A percentile compares a stretch with the other conserved stretches of the same genome.
These are phyloP conservation scores for Motacilla alba DNA, from an alignment of 2,113 vertebrate species.

Conservation along the genomic window DNA sequence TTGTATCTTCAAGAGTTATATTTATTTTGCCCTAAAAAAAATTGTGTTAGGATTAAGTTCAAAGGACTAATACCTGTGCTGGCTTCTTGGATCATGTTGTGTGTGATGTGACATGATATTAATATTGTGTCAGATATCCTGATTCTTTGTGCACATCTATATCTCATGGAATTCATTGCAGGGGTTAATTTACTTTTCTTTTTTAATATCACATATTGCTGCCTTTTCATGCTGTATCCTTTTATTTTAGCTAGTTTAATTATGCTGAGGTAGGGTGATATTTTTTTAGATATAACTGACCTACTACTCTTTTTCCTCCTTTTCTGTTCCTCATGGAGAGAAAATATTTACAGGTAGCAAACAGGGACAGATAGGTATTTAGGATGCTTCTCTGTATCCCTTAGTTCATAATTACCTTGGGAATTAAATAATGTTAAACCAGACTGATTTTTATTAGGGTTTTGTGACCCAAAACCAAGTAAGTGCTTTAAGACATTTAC, in stretches of 20 bases:
- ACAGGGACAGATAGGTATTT: background rate
- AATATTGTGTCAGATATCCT: background rate
- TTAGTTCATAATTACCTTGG: background rate
- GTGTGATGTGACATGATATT: background rate
- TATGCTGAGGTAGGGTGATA: background rate
- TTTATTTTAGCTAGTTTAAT: background rate
- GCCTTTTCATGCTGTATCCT: background rate
- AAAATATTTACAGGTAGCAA: background rate
- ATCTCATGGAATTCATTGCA: background rate
- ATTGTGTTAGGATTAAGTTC: background rate
- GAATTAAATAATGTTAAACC: background rate
- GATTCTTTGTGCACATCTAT: background rate
- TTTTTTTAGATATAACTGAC: background rate
- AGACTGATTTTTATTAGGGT: background rate
- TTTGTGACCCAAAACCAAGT: background rate
- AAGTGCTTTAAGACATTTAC: background rate
- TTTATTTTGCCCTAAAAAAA: background rate
- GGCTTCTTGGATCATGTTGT: background rate
- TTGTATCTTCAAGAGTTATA: background rate
- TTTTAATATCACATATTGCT: background rate
- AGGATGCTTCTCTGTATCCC: background rate
- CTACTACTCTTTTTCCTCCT: background rate
- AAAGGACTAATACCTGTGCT: background rate
- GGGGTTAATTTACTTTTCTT: background rate
- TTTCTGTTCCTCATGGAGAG: background rate